These are phyloP conservation scores for Mystacornis crossleyi DNA, from an alignment of 2,113 vertebrate genomes.

Conservation along the genomic window DNA sequence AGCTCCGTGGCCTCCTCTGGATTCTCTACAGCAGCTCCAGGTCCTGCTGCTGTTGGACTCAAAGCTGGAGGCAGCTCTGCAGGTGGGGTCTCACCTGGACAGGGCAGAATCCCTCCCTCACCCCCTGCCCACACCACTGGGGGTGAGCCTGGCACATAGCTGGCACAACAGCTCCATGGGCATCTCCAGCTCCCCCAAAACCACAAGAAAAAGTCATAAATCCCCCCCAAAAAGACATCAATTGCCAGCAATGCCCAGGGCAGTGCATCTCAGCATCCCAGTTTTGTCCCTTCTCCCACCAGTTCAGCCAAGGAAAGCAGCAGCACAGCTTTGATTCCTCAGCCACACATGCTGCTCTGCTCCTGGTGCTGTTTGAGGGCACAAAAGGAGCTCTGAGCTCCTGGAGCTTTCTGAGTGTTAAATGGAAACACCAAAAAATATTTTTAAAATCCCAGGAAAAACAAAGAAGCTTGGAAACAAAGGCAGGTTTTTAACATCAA, in stretches of 20 bases:
- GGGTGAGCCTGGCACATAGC: neutral
- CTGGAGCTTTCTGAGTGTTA: neutral
- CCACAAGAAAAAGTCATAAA: neutral
- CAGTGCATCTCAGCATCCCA: neutral
- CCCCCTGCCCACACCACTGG: neutral
- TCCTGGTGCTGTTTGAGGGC: neutral
- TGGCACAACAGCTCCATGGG: neutral
- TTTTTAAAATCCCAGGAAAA: neutral
- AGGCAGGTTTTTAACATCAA: neutral
- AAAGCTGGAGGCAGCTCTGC: neutral
- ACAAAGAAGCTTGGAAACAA: neutral
- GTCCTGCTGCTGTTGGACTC: neutral
- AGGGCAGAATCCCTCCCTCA: neutral
- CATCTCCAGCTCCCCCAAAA: neutral
- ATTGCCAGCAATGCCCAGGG: neutral
- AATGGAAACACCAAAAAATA: neutral
- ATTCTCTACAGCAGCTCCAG: neutral
- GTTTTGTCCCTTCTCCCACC: neutral
- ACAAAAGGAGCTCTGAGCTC: neutral
- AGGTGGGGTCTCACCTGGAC: neutral
- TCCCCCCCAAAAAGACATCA: too few species aligned
- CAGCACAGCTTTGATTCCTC: neutral
- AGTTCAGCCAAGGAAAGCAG: neutral
- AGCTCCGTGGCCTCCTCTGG: neutral
- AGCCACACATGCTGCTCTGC: neutral